Evolutionary conservation across 2,113 vertebrate genomes (phyloP), one percentile per base, ranked within the genome.

Genomic region (Ifrita kowaldi): DNA sequence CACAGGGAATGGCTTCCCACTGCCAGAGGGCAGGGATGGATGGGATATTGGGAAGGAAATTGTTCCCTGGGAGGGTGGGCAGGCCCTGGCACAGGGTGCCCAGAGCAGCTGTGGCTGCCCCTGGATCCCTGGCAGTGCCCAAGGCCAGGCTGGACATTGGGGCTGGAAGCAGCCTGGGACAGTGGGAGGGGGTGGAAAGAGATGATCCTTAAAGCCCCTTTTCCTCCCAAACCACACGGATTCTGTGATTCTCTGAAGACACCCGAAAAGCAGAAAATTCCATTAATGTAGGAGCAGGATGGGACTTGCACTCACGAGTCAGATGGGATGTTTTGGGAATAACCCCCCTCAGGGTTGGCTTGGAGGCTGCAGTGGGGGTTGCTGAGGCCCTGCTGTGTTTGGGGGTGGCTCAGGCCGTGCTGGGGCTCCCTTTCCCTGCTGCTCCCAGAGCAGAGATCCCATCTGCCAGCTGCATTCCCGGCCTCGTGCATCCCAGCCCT

Each of bases 401-500:
- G 87, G 67, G 32, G 22, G 10, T 27, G 9, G 39, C 92, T 71
- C 23, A 76, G 30, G 26, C 49, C 9, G 14, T 50, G 50, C 50
- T 75, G 11, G 13, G 79, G 13, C 55, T 86, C 70, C 93, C 53
- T 92, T 87, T 79, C 62, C 89, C 83, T 57, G 56, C 49, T 30
- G 39, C 15, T 44, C 6, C 65, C 86, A 11, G 18, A 30, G 49
- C 12, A 71, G 52, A 22, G 62, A n/a, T 26, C 55, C 35, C 86
- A 85, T 71, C 68, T 87, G 60, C 87, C 65, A 70, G 91, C 50
- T 75, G 87, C 89, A 65, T 52, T 83, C 88, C 37, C 79, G 95
- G 64, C 92, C 90, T 87, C 70, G 87, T 95, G 91, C 93, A 78
- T 94, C 93, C 89, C 80, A 67, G 52, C 87, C 56, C 1, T 89